These are phyloP conservation scores for Panthera leo DNA, from an alignment of 2,113 vertebrate genomes.

Conservation along the genomic window DNA sequence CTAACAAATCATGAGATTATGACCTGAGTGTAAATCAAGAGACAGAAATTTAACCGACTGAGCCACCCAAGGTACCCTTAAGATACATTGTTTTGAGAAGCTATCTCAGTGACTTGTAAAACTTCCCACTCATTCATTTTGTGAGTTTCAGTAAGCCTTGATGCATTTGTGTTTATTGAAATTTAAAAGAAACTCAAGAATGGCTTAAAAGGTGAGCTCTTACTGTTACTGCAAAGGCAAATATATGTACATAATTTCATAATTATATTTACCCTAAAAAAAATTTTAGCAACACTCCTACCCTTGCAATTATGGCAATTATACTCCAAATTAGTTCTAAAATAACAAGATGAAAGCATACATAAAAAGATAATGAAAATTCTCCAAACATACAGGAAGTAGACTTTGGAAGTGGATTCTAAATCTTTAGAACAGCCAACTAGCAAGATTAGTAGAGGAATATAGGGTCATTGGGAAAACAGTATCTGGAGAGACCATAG, in stretches of 20 bases:
- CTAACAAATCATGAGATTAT: no score
- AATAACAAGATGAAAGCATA: background rate
- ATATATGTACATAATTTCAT: background rate
- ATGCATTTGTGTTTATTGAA: background rate
- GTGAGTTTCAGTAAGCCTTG: background rate
- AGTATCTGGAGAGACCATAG: background rate
- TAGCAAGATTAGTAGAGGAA: background rate
- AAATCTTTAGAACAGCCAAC: background rate
- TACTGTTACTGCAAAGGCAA: background rate
- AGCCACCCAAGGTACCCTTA: background rate
- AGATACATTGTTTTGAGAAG: background rate
- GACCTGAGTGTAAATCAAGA: no score
- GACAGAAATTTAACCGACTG: no score
- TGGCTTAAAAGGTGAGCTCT: background rate
- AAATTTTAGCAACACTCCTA: background rate
- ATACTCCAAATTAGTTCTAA: conserved; percentile 2
- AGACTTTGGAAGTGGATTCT: background rate
- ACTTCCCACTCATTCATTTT: background rate
- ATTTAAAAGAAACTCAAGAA: background rate
- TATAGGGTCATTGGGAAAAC: background rate
- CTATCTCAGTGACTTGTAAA: background rate
- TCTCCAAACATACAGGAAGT: background rate
- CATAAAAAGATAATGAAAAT: conserved; percentile 7
- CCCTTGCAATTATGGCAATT: background rate
- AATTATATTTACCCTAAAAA: background rate